phyloP scores from a whole-genome alignment of 2,888 invertebrate genomes.

The Agonopterix heracliana region DNA sequence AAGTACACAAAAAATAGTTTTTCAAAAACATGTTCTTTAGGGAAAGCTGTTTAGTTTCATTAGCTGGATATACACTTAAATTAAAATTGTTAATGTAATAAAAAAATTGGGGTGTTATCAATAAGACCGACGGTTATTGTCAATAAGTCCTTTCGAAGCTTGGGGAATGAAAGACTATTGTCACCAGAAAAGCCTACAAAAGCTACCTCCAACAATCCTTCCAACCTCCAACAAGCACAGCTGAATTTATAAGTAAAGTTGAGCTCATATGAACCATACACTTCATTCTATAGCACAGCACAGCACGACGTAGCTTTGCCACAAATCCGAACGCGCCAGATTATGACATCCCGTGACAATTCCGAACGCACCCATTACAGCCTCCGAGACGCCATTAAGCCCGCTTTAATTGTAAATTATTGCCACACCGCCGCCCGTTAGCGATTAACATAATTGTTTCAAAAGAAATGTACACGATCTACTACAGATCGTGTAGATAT shows the following conservation, averaged over 20 bases:
- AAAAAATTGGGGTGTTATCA: too few relatives aligned
- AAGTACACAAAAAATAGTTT: too few relatives aligned
- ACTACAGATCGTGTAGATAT: slow-evolving; percentile 61
- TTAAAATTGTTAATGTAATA: too few relatives aligned
- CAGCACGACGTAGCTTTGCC: slow-evolving; percentile 16
- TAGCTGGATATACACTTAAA: too few relatives aligned
- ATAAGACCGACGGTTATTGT: too few relatives aligned
- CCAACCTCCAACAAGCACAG: slow-evolving; percentile 35
- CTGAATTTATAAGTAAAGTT: slow-evolving; percentile 63
- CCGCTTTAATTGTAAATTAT: slow-evolving; percentile 63
- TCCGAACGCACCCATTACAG: slow-evolving; percentile 24
- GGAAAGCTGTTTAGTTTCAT: too few relatives aligned
- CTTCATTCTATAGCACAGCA: slow-evolving; percentile 25
- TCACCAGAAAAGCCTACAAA: too few relatives aligned
- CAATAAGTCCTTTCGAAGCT: too few relatives aligned
- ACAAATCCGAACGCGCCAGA: slow-evolving; percentile 50
- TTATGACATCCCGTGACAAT: slow-evolving; percentile 48
- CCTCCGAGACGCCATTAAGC: slow-evolving; percentile 33
- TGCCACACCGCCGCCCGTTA: slow-evolving; percentile 30
- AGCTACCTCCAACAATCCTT: too few relatives aligned
- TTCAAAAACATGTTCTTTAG: too few relatives aligned
- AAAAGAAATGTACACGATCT: slow-evolving; percentile 61
- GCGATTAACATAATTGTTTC: slow-evolving; percentile 67
- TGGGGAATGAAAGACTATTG: too few relatives aligned
- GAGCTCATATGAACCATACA: slow-evolving; percentile 34